A percentile compares a stretch with the other conserved stretches of the same genome.
Evolutionary conservation across 2,888 invertebrate species (phyloP).

Genomic region (Orthonevra nobilis): DNA sequence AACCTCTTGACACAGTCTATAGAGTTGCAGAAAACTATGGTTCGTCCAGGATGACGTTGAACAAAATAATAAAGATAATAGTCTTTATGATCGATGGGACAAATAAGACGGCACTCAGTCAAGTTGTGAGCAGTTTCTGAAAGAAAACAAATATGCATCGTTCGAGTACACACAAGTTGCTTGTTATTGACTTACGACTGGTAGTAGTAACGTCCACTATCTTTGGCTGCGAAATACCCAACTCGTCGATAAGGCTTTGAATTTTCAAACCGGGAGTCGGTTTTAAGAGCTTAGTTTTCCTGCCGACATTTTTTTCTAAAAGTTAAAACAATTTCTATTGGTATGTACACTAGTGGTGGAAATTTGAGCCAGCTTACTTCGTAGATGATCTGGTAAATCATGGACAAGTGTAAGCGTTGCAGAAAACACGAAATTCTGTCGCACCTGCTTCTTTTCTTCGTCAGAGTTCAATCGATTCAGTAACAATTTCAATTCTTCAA

Average conservation of each 20-base stretch:
- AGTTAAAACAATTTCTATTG: slow-evolving; percentile 2
- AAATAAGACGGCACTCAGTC: slow-evolving; percentile 91
- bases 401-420: slow-evolving; percentile 97
- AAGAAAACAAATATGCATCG: background rate
- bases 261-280: slow-evolving; percentile 89
- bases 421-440: slow-evolving; percentile 98
- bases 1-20: slow-evolving; percentile 95
- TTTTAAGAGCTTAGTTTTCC: slow-evolving; percentile 81
- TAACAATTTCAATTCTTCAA: slow-evolving; percentile 92
- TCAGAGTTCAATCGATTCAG: slow-evolving; percentile 90
- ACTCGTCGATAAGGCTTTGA: slow-evolving; percentile 87
- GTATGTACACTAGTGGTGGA: too few species aligned
- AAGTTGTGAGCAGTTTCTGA: slow-evolving; percentile 90
- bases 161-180: background rate
- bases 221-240: slow-evolving; percentile 94
- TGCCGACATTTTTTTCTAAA: slow-evolving; percentile 76
- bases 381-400: slow-evolving; percentile 88
- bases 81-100: slow-evolving; percentile 91
- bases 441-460: slow-evolving; percentile 81
- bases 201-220: slow-evolving; percentile 94
- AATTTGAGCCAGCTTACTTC: slow-evolving; percentile 81
- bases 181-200: slow-evolving; percentile 81
- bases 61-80: slow-evolving; percentile 95
- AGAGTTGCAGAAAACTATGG: slow-evolving; percentile 95
- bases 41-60: slow-evolving; percentile 91